Evolutionary conservation across 2,888 invertebrate genomes (phyloP).

Genomic region (Zygaena filipendulae): DNA sequence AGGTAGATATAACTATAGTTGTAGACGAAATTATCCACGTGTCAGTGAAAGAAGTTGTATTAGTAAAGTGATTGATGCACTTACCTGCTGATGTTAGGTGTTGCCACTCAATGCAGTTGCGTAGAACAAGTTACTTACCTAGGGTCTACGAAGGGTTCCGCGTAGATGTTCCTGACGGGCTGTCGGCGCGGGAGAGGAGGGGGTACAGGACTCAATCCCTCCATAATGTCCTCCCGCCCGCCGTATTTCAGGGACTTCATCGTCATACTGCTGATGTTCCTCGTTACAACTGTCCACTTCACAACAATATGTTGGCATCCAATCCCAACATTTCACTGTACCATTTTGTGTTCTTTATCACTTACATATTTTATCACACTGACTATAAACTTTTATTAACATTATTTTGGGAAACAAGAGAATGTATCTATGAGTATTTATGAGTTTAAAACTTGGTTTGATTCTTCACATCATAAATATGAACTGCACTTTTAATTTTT

Average conservation of each 20-base stretch:
- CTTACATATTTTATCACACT: conserved; percentile 38
- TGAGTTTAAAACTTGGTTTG: too few species aligned
- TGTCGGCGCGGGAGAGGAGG: conserved; percentile 72
- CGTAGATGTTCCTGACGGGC: conserved; percentile 73
- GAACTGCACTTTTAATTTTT: conserved; percentile 4
- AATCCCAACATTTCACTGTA: conserved; percentile 44
- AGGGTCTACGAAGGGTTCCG: conserved; percentile 73
- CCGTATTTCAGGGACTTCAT: conserved; percentile 71
- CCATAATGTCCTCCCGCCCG: conserved; percentile 66
- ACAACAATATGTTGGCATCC: conserved; percentile 36
- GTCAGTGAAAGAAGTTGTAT: too few species aligned
- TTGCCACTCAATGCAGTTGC: conserved; percentile 11
- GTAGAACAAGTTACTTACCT: conserved; percentile 53
- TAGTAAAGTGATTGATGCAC: too few species aligned
- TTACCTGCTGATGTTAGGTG: conserved; percentile 18
- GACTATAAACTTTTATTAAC: conserved; percentile 1
- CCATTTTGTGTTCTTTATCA: conserved; percentile 32
- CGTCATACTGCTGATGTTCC: conserved; percentile 57
- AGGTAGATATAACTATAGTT: too few species aligned
- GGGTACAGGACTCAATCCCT: conserved; percentile 67
- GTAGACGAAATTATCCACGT: too few species aligned
- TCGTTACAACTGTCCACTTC: conserved; percentile 40
- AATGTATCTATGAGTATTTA: too few species aligned
- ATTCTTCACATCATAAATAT: too few species aligned
- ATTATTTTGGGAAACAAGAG: too few species aligned